phyloP scores from a whole-genome alignment of 1,140 invertebrate genomes.

The Pseudomyrmex cubaensis region DNA sequence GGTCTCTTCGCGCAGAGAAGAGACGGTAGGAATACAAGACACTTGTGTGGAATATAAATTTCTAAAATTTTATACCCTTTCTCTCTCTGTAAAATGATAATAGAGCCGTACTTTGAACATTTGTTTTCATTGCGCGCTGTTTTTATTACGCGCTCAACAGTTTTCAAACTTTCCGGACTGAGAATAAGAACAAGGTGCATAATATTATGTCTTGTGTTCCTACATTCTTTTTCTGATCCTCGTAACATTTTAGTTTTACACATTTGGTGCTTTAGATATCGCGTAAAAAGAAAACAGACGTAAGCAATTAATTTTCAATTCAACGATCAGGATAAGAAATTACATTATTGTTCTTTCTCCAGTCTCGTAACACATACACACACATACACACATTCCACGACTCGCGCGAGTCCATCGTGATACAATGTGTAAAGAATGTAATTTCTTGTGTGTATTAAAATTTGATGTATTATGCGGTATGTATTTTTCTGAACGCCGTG shows the following conservation, averaged over 20 bases:
- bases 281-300: not conserved
- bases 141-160: too few species aligned
- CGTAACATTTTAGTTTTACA: too few species aligned
- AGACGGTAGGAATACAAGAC: conserved; percentile 35
- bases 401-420: not conserved
- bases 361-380: not conserved
- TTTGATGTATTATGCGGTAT: conserved; percentile 42
- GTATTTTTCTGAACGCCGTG: conserved; percentile 29
- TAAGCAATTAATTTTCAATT: not conserved
- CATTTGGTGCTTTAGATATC: not conserved
- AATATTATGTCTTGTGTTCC: not conserved
- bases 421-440: conserved; percentile 39
- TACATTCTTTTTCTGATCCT: conserved; percentile 13
- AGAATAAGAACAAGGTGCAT: too few species aligned
- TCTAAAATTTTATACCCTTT: too few species aligned
- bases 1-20: not conserved
- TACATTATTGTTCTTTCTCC: conserved; percentile 10
- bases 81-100: too few species aligned
- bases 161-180: too few species aligned
- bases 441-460: conserved; percentile 25
- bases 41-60: not conserved
- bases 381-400: not conserved
- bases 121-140: too few species aligned
- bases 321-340: not conserved
- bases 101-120: too few species aligned